phyloP scores from a whole-genome alignment of 2,888 invertebrate species.

The Apotomis betuletana region DNA sequence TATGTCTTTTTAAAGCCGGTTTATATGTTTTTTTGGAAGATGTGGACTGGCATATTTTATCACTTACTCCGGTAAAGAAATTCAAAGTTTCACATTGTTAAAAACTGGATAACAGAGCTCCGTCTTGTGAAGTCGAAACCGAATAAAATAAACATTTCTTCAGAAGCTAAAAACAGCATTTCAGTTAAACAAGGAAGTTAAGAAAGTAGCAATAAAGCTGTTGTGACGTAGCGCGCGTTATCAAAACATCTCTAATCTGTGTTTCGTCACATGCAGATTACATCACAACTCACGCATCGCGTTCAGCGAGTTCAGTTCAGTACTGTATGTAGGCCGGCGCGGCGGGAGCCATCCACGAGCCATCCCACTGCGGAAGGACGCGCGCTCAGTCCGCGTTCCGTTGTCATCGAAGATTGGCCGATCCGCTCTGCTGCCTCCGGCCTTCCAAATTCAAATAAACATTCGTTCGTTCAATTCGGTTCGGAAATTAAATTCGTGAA shows the following conservation, averaged over 20 bases:
- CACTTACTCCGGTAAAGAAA: too few species aligned
- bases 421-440: slow-evolving; percentile 64
- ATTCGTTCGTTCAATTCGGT: slow-evolving; percentile 39
- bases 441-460: slow-evolving; percentile 45
- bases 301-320: slow-evolving; percentile 49
- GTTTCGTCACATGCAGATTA: slow-evolving; percentile 74
- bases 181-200: slow-evolving; percentile 14
- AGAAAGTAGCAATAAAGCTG: slow-evolving; percentile 45
- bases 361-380: slow-evolving; percentile 77
- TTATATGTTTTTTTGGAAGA: too few species aligned
- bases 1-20: too few species aligned
- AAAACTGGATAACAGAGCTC: neutral
- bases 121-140: neutral
- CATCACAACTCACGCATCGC: slow-evolving; percentile 70
- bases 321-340: slow-evolving; percentile 73
- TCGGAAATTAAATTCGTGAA: slow-evolving; percentile 52
- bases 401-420: slow-evolving; percentile 73
- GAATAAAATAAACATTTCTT: neutral
- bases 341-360: slow-evolving; percentile 65
- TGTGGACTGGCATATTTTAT: too few species aligned
- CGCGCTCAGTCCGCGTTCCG: slow-evolving; percentile 61
- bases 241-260: slow-evolving; percentile 63
- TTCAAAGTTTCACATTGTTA: too few species aligned
- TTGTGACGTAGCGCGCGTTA: slow-evolving; percentile 58
- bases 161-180: slow-evolving; percentile 1